Percentiles rank a stretch among this genome's conserved stretches.
These are phyloP conservation scores for Agrenia bidenticulata DNA, from an alignment of 2,888 invertebrate species.

Conservation along the genomic window DNA sequence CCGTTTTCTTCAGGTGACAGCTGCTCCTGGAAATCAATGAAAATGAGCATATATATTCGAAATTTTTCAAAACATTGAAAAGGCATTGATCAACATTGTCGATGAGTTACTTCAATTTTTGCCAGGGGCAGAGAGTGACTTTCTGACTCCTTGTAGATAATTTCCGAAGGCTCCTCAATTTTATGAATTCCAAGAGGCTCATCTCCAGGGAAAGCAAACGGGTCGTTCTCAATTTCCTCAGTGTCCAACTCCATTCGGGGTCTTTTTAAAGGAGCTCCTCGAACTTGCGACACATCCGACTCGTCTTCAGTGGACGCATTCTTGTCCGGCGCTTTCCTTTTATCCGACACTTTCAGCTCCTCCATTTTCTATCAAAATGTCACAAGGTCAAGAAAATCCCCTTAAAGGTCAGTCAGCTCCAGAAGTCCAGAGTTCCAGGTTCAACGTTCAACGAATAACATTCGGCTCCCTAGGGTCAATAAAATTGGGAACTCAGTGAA, in stretches of 20 bases:
- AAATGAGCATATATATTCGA: too few relatives aligned
- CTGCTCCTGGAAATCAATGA: too few relatives aligned
- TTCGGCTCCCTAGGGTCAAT: too few relatives aligned
- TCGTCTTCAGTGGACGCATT: slow-evolving; percentile 20
- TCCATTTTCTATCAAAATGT: slow-evolving; percentile 22
- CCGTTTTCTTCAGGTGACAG: too few relatives aligned
- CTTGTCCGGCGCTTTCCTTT: slow-evolving; percentile 38
- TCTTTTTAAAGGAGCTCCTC: slow-evolving; percentile 31
- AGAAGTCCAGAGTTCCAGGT: slow-evolving; percentile 22
- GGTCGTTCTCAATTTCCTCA: background rate
- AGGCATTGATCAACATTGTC: too few relatives aligned
- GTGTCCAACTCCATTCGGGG: slow-evolving; percentile 33
- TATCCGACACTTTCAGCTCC: slow-evolving; percentile 23
- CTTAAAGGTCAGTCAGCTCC: slow-evolving; percentile 30
- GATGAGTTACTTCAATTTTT: too few relatives aligned
- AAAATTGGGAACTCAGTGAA: too few relatives aligned
- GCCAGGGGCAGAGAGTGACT: too few relatives aligned
- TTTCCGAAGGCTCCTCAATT: too few relatives aligned
- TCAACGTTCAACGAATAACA: too few relatives aligned
- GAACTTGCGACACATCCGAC: slow-evolving; percentile 10
- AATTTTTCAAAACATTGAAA: too few relatives aligned
- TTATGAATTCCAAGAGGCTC: background rate
- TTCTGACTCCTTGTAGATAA: too few relatives aligned
- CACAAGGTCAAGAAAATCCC: slow-evolving; percentile 13
- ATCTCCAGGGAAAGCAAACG: background rate